A percentile compares a stretch with the other conserved stretches of the same genome.
Conservation (phyloP, 2,113 vertebrate species). For the Centrocercus urophasianus region DNA sequence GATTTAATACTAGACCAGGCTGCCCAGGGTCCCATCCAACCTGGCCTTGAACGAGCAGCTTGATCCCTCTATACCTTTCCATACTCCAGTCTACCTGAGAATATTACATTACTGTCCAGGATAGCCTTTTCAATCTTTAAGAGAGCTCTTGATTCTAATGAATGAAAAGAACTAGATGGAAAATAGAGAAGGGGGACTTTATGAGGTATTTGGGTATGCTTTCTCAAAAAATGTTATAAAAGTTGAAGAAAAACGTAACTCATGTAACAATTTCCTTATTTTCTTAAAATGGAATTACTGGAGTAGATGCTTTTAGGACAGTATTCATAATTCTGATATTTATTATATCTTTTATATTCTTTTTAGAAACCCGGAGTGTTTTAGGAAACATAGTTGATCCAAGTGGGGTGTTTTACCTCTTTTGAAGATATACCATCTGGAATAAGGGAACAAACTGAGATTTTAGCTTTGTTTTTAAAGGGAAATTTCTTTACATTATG, state of each 20-base stretch:
- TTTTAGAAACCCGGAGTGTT: neutral
- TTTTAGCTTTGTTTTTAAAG: conserved; percentile 56
- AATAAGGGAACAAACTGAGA: conserved; percentile 38
- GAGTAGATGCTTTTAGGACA: neutral
- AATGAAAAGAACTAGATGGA: neutral
- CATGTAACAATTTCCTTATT: neutral
- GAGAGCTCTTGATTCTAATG: neutral
- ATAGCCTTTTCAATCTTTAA: neutral
- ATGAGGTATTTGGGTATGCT: neutral
- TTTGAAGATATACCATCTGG: conserved; percentile 47
- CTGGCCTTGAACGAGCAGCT: neutral
- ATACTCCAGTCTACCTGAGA: neutral
- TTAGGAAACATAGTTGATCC: conserved; percentile 2
- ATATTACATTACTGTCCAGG: neutral
- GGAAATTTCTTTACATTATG: conserved; percentile 72
- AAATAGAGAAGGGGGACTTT: neutral
- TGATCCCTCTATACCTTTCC: neutral
- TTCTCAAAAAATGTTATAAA: neutral
- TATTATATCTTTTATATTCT: neutral
- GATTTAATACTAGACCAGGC: too few relatives aligned
- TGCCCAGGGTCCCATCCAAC: too few relatives aligned
- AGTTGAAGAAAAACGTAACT: neutral
- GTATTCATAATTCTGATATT: neutral
- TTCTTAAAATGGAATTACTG: neutral
- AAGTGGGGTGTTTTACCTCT: conserved; percentile 33